Base-by-base conservation (phyloP, 2,888 invertebrate species). In the Polylopha cassiicola region DNA sequence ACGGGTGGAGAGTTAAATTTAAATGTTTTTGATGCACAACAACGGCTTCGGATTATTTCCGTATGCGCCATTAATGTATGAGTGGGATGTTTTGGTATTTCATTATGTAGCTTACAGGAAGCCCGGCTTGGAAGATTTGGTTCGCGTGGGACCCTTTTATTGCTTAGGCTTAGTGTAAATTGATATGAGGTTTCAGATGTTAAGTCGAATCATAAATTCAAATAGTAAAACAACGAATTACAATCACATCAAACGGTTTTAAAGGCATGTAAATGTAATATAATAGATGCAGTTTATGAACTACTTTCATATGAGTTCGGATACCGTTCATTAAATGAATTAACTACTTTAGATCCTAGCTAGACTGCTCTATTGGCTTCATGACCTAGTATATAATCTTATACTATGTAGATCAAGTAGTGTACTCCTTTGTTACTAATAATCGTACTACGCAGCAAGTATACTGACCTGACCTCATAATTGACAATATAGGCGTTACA, bases 21-120 rank as follows among this genome's bases (percentile, higher is more conserved):
- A 76, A 77, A 73, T 70, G 74, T 75, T 76, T 79, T 77, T 73
- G 68, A 74, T 74, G 69, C 67, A 62, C 65, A 60, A 63, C 69
- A 53, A 54, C 58, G 44, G 22, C 32, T 39, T 17, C 21, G 34
- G 43, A 44, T 46, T 42, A 51, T 50, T 50, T 50, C 41, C 29
- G 48, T 45, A 43, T 47, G 31, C 37, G 39, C 43, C 49, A 51
- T 55, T 51, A 52, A 55, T 34, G 20, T 37, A 46, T 34, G 39
- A 34, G 39, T 33, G 30, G 23, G 39, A 26, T 11, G n/a, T n/a
- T 41, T 41, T 24, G 36, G 41, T 36, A 29, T 36, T 24, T 34
- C 11, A 24, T 41, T 41, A 21, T 21, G 16, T 41, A n/a, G n/a
- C n/a, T 34, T 36, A 36, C 41, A 41, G 41, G 41, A 41, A 41